phyloP scores from a whole-genome alignment of 2,797 vertebrate species.

The Pogoniulus pusillus region DNA sequence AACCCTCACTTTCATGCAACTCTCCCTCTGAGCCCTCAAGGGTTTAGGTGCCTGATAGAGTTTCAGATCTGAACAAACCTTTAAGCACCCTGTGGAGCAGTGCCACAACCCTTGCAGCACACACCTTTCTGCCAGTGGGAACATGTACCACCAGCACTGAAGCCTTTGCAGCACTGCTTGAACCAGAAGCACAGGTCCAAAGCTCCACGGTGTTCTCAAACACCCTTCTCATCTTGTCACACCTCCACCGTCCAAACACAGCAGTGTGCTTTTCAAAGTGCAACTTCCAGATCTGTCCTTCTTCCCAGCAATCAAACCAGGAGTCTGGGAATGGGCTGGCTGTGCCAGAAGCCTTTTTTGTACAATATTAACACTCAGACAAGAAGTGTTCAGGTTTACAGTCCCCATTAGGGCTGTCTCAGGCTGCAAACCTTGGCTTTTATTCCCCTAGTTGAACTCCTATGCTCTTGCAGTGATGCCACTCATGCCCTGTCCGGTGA shows the following conservation, averaged over 20 bases:
- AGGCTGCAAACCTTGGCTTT: background rate
- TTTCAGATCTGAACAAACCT: background rate
- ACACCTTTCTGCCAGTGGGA: background rate
- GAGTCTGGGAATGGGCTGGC: background rate
- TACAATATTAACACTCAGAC: background rate
- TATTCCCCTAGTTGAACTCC: fast-evolving
- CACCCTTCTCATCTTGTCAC: background rate
- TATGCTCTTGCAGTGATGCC: background rate
- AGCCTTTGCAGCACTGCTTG: fast-evolving
- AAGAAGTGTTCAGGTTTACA: background rate
- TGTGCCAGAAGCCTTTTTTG: background rate
- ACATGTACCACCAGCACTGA: background rate
- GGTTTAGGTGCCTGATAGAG: background rate
- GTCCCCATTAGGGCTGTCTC: background rate
- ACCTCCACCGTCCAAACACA: fast-evolving
- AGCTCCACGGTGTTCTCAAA: fast-evolving
- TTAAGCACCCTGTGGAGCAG: background rate
- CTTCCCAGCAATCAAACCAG: background rate
- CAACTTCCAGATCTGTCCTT: background rate
- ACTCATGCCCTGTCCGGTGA: background rate
- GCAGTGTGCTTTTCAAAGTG: background rate
- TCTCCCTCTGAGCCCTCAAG: slow-evolving; percentile 2
- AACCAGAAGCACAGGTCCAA: fast-evolving
- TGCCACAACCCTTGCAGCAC: background rate
- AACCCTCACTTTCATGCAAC: background rate